Base-by-base conservation (phyloP, 1,140 invertebrate species). In the Aphelenchoides besseyi region DNA sequence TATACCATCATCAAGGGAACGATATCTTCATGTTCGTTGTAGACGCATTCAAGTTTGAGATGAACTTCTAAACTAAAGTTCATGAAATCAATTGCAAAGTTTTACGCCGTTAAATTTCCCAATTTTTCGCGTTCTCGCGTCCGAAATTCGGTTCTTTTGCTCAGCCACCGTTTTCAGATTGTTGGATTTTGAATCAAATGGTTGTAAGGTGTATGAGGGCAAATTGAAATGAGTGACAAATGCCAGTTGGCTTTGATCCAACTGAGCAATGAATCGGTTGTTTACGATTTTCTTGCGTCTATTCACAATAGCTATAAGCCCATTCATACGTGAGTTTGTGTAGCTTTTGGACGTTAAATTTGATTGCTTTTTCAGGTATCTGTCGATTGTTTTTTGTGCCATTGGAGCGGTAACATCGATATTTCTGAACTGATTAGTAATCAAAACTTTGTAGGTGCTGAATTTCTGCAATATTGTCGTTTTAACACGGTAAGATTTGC, bases 391-490 rank as follows among this genome's bases (percentile, higher is more conserved):
- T 8, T 52, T 82, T 3, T 82, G 81, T 62, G 71, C 82, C 1
- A 30, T 82, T 8, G 81, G 81, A 2, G 72, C 82, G 1, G 57
- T 81, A 8, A n/a, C n/a, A n/a, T n/a, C n/a, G n/a, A n/a, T n/a
- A n/a, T n/a, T 48, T 48, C 41, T 48, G 12, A 48, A 48, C 12
- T 48, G 41, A 48, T 12, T 48, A 12, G 12, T 48, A 48, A 48
- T 48, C 41, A 48, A 12, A 12, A 16, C 41, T 23, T 12, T 48
- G 12, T 48, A 16, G 12, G 12, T 23, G 41, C 79, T 78, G 63
- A 83, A 82, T 53, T 77, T 84, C 33, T 83, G 82, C 68, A 82
- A 82, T 54, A 82, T 82, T 53, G 80, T 84, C n/a, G 78, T 82
- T 9, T 63, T 82, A 3, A 82, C 81, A 5, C 68, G 79, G 80